phyloP scores from a whole-genome alignment of 2,888 invertebrate genomes.

The Pinctada fucata region DNA sequence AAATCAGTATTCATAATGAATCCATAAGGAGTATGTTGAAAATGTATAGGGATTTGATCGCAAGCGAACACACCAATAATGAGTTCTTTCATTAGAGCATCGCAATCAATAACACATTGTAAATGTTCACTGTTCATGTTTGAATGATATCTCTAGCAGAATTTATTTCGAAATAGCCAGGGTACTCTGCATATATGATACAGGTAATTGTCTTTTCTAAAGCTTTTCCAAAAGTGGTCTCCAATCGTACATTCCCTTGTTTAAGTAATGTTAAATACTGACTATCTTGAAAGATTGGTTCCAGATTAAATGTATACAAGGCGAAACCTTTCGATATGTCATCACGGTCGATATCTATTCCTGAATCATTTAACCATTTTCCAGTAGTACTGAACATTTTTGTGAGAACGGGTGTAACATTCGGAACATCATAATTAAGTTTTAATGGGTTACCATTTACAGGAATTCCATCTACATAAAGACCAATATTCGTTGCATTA shows the following conservation, averaged over 20 bases:
- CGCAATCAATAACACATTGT: slow-evolving; percentile 27
- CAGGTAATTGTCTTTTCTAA: slow-evolving; percentile 33
- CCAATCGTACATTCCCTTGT: slow-evolving; percentile 35
- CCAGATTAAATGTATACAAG: slow-evolving; percentile 22
- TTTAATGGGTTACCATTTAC: slow-evolving; percentile 16
- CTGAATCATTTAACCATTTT: slow-evolving; percentile 18
- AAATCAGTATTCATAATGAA: slow-evolving; percentile 29
- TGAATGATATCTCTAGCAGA: slow-evolving; percentile 34
- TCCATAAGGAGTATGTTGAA: slow-evolving; percentile 3
- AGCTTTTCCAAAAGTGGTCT: slow-evolving; percentile 33
- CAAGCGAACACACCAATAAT: slow-evolving; percentile 27
- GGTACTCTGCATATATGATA: slow-evolving; percentile 37
- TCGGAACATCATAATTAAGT: slow-evolving; percentile 14
- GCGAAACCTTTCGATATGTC: slow-evolving; percentile 17
- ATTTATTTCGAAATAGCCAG: slow-evolving; percentile 39
- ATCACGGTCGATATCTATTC: neutral
- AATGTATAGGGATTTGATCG: slow-evolving; percentile 22
- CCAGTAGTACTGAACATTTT: slow-evolving; percentile 18
- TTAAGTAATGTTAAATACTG: slow-evolving; percentile 34
- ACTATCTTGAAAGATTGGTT: slow-evolving; percentile 22
- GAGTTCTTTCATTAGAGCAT: slow-evolving; percentile 17
- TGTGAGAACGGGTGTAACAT: slow-evolving; percentile 10
- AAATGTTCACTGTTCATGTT: slow-evolving; percentile 37
- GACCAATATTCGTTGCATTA: slow-evolving; percentile 31
- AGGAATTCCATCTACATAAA: slow-evolving; percentile 31